Evolutionary conservation across 2,797 vertebrate genomes (phyloP).

Genomic region (Glyptemys insculpta): DNA sequence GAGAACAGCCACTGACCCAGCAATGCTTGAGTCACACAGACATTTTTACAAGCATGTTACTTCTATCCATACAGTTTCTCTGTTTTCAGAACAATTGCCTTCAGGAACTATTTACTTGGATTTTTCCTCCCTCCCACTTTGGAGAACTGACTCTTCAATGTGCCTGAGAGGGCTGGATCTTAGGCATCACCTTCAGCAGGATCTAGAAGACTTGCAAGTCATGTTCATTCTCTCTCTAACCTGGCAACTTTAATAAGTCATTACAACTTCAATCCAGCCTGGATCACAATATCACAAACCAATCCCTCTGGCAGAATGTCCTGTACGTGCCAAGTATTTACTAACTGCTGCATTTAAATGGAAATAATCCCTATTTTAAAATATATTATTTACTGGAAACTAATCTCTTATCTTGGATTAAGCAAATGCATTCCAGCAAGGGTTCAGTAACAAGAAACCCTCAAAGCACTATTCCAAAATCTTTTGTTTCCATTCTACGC

Average conservation of each 20-base stretch:
- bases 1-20: constrained; percentile 56
- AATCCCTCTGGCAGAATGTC: background rate
- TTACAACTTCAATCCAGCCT: background rate
- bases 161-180: background rate
- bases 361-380: constrained; percentile 22
- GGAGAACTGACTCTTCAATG: background rate
- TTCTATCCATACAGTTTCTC: constrained; percentile 36
- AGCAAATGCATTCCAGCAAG: background rate
- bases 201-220: rapidly evolving
- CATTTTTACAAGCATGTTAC: constrained; percentile 24
- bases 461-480: background rate
- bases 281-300: background rate
- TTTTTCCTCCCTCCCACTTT: background rate
- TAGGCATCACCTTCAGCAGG: background rate
- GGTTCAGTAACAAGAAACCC: background rate
- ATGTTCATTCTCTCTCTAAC: background rate
- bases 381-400: constrained; percentile 14
- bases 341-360: constrained; percentile 22
- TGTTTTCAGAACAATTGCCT: constrained; percentile 64
- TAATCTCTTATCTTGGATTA: constrained; percentile 8
- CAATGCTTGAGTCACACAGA: constrained; percentile 32
- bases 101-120: constrained; percentile 49
- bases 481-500: background rate
- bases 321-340: constrained; percentile 35
- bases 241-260: background rate